phyloP scores from a whole-genome alignment of 2,888 invertebrate species.

The Tolmerus cingulatus region DNA sequence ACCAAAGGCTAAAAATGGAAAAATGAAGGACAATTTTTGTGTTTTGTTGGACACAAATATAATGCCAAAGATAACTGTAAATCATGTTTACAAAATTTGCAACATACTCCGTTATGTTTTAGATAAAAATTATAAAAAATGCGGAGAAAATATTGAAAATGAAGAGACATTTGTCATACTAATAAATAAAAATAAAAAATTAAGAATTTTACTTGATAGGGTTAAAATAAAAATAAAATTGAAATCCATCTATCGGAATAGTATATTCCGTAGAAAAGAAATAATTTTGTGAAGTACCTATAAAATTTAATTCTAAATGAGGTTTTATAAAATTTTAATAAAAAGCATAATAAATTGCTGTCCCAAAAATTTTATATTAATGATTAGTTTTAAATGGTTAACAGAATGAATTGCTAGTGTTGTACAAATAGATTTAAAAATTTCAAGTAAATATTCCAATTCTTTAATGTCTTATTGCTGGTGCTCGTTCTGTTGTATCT shows the following conservation, averaged over 20 bases:
- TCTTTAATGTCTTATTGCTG: background rate
- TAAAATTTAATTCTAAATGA: background rate
- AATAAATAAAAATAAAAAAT: no score
- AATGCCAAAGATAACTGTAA: no score
- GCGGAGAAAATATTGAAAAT: no score
- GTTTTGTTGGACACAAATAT: no score
- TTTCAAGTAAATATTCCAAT: background rate
- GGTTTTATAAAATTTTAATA: background rate
- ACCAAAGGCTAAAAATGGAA: no score
- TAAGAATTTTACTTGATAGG: no score
- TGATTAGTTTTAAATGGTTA: background rate
- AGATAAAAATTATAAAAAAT: no score
- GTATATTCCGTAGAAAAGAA: background rate
- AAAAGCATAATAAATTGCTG: background rate
- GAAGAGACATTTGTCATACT: no score
- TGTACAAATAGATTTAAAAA: background rate
- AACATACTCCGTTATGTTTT: no score
- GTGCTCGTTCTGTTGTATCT: background rate
- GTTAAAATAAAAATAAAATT: background rate
- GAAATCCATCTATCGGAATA: background rate
- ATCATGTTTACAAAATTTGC: no score
- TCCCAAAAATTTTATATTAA: background rate
- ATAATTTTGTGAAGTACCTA: background rate
- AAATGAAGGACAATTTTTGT: no score
- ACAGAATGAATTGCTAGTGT: background rate